Base-by-base conservation (phyloP, 2,113 vertebrate genomes). In the Ardeotis arabs region DNA sequence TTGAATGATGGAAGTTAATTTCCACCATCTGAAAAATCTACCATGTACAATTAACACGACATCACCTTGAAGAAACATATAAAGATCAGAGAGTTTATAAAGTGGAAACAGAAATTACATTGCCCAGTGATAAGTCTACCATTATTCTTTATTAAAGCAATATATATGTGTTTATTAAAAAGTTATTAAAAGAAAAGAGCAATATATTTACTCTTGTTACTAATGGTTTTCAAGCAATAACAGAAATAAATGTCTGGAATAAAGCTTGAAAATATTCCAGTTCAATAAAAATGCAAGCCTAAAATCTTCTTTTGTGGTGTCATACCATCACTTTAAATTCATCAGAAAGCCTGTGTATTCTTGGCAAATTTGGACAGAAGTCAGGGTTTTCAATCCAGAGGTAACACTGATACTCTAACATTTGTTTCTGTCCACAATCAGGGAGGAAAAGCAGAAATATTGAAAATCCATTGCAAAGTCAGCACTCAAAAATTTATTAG, bases 131-230 rank as follows among this genome's bases (percentile, higher is more conserved):
- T 79, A 89, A 80, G 68, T 93, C 49, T 47, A 50, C 76, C n/a
- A 55, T 76, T 86, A 41, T 89, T 91, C 72, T 87, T 95, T 93
- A 84, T 76, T 89, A 84, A 76, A 80, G 31, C 35, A 84, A 55
- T 73, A 84, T 50, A 24, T 44, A 17, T 68, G 17, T 44, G 44
- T 83, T 75, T 80, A 58, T 80, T 91, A 11, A 67, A 91, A 96
- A 75, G 70, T 62, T 70, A 86, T 72, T 95, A 72, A 83, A 72
- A 84, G 19, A 35, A 77, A 93, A 86, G 72, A 68, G 52, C 33
- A 53, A 44, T 59, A 21, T 73, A 49, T 84, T 95, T 84, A 35
- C 18, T 87, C 15, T 75, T n/a, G 12, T 63, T 73, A 45, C 39
- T 84, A 53, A 53, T 27, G 21, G 19, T 60, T 92, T 84, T 90